A percentile compares a stretch with the other conserved stretches of the same genome.
phyloP scores from a whole-genome alignment of 2,113 vertebrate genomes.

The Coturnix japonica region DNA sequence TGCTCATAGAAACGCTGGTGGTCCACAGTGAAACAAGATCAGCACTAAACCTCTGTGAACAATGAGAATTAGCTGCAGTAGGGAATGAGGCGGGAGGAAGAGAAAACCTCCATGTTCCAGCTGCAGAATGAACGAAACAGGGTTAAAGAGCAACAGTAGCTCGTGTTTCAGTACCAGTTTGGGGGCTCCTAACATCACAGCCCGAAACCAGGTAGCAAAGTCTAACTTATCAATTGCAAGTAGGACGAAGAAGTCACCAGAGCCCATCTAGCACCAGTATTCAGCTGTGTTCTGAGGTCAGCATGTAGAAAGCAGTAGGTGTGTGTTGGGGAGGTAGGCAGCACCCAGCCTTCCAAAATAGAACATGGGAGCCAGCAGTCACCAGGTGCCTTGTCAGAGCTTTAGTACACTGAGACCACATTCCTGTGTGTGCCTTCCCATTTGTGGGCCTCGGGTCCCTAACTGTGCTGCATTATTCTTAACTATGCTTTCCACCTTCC shows the following conservation, averaged over 20 bases:
- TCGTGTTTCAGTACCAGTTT: not conserved
- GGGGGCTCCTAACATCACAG: not conserved
- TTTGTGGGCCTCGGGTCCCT: not conserved
- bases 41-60: not conserved
- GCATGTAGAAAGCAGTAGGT: not conserved
- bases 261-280: fast-evolving
- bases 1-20: not conserved
- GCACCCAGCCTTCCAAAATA: not conserved
- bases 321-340: not conserved
- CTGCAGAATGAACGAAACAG: not conserved
- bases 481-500: not conserved
- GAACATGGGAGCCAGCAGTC: not conserved
- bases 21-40: not conserved
- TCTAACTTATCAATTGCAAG: not conserved
- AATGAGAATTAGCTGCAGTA: not conserved
- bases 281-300: not conserved
- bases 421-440: not conserved
- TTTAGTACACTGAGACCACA: fast-evolving
- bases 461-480: not conserved
- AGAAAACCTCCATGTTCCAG: fast-evolving
- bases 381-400: not conserved
- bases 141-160: not conserved
- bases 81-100: not conserved
- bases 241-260: not conserved
- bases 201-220: not conserved